A percentile compares a stretch with the other conserved stretches of the same genome.
These are phyloP conservation scores for Nowickia ferox DNA, from an alignment of 2,888 invertebrate species.

Conservation along the genomic window DNA sequence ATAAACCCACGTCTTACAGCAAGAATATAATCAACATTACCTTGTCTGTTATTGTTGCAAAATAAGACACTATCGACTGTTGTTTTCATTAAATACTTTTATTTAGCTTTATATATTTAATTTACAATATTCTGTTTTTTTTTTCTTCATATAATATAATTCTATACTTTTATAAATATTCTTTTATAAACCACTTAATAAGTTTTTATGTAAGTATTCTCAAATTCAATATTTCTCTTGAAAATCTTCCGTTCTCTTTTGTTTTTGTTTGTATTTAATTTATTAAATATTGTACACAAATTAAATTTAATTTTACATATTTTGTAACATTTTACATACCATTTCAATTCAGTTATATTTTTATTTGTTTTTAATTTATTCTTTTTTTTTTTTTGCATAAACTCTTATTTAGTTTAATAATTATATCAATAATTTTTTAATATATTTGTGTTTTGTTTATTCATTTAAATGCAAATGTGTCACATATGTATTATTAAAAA, in stretches of 20 bases:
- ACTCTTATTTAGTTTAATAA: conserved; percentile 34
- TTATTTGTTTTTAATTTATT: conserved; percentile 4
- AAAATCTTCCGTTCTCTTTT: background rate
- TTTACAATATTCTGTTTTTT: conserved; percentile 45
- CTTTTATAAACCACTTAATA: conserved; percentile 2
- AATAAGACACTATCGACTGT: background rate
- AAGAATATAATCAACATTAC: too few species aligned
- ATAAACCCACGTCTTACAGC: too few species aligned
- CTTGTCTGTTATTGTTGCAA: background rate
- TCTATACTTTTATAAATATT: conserved; percentile 35
- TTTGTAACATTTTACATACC: conserved; percentile 5
- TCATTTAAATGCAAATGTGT: conserved; percentile 40
- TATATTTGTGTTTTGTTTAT: conserved; percentile 10
- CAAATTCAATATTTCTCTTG: background rate
- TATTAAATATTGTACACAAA: conserved; percentile 39
- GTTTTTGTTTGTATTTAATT: conserved; percentile 21
- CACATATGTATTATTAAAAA: background rate
- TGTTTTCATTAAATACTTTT: conserved; percentile 57
- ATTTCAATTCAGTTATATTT: conserved; percentile 15
- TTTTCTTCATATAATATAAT: conserved; percentile 10
- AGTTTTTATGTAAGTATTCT: background rate
- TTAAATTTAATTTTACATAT: conserved; percentile 35
- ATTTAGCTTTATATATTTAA: conserved; percentile 35
- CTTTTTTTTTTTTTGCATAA: conserved; percentile 1
- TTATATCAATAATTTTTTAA: conserved; percentile 12